Conservation (phyloP, 2,888 invertebrate species). For the Drosophila macrothrix region DNA sequence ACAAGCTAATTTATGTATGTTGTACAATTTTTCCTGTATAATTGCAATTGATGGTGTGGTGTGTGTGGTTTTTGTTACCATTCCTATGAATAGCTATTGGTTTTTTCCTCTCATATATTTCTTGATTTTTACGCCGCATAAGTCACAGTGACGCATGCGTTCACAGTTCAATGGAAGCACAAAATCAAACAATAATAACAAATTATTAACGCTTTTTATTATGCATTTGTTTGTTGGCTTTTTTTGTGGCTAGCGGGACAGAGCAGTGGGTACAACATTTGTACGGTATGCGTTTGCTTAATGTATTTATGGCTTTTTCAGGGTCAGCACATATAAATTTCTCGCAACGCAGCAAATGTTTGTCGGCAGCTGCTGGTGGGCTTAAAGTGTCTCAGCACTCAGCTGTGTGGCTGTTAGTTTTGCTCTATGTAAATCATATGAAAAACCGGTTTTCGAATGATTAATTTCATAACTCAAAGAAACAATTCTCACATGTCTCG, state of each 20-base stretch:
- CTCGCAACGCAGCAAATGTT: constrained; percentile 71
- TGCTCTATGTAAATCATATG: constrained; percentile 73
- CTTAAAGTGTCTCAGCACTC: constrained; percentile 71
- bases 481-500: constrained; percentile 51
- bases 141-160: constrained; percentile 56
- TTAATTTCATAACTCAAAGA: constrained; percentile 76
- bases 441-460: constrained; percentile 75
- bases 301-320: constrained; percentile 78
- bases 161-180: constrained; percentile 60
- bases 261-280: constrained; percentile 41
- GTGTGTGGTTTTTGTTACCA: background rate
- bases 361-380: constrained; percentile 68
- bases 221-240: constrained; percentile 27
- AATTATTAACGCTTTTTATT: constrained; percentile 61
- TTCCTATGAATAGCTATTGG: constrained; percentile 8
- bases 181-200: constrained; percentile 46
- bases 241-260: background rate
- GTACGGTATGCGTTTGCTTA: constrained; percentile 69
- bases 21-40: background rate
- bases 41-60: constrained; percentile 4
- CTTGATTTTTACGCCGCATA: constrained; percentile 27
- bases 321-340: constrained; percentile 69
- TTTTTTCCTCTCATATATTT: constrained; percentile 15
- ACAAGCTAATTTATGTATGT: background rate
- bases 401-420: constrained; percentile 14